Conservation (phyloP, 2,113 vertebrate genomes). For the Forbesichthys agassizii region DNA sequence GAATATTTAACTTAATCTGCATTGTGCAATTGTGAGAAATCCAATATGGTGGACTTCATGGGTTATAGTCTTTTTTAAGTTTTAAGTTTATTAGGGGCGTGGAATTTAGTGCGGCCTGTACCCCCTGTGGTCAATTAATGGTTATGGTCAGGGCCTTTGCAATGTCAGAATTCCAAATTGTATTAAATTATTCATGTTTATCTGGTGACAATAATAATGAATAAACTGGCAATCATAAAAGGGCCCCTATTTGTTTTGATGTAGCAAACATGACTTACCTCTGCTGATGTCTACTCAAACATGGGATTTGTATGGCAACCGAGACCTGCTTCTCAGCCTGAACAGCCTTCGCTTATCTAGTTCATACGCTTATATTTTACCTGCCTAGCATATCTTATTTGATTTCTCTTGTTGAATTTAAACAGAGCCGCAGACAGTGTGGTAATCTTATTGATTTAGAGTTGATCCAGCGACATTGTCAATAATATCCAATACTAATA, state of each 20-base stretch:
- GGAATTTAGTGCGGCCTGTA: no score
- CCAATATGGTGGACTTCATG: no score
- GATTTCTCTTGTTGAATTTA: constrained; percentile 36
- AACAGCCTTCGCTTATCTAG: constrained; percentile 30
- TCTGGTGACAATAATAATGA: no score
- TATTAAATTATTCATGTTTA: no score
- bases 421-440: constrained; percentile 3
- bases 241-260: constrained; percentile 47
- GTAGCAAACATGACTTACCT: constrained; percentile 20
- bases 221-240: constrained; percentile 20
- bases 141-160: no score
- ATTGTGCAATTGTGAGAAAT: no score
- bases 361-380: constrained; percentile 34
- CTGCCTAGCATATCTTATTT: constrained; percentile 41
- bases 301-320: constrained; percentile 26
- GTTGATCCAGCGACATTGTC: constrained; percentile 33
- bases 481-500: constrained; percentile 38
- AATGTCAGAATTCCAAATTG: no score
- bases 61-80: no score
- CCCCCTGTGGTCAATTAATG: no score
- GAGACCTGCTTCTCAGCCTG: constrained; percentile 31
- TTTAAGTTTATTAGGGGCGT: no score
- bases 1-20: no score
- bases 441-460: constrained; percentile 44
- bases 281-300: constrained; percentile 45